These are phyloP conservation scores for Rhinichthys osculus DNA, from an alignment of 2,797 vertebrate species.

Conservation along the genomic window DNA sequence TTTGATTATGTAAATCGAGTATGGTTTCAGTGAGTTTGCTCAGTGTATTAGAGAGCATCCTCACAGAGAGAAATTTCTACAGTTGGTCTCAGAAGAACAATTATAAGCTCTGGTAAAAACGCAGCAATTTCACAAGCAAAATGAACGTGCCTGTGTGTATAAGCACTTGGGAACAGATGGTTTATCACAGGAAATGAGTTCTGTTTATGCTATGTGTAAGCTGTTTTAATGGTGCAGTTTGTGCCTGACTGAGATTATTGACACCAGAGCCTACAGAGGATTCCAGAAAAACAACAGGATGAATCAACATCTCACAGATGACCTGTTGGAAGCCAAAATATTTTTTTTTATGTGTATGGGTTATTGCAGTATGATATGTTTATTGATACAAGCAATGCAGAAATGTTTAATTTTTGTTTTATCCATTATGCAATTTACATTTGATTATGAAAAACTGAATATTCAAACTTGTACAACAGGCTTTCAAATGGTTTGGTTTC, in stretches of 20 bases:
- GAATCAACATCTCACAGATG: conserved; percentile 4
- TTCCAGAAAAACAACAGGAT: conserved; percentile 26
- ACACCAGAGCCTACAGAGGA: conserved; percentile 14
- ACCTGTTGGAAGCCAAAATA: neutral
- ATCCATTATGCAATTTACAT: conserved; percentile 9
- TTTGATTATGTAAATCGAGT: conserved; percentile 55
- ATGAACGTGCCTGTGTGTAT: conserved; percentile 22
- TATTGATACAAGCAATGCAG: neutral
- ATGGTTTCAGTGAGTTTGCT: conserved; percentile 47
- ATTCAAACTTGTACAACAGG: neutral
- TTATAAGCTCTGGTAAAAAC: conserved; percentile 57
- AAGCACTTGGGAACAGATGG: conserved; percentile 49
- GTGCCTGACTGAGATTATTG: conserved; percentile 47
- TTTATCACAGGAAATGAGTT: conserved; percentile 49
- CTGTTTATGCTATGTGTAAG: conserved; percentile 46
- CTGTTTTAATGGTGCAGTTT: conserved; percentile 56
- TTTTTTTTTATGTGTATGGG: neutral
- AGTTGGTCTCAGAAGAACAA: conserved; percentile 59
- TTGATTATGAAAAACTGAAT: neutral
- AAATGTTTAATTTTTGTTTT: neutral
- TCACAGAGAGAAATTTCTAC: conserved; percentile 36
- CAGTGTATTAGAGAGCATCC: conserved; percentile 43
- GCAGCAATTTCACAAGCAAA: conserved; percentile 47
- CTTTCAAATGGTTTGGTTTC: neutral
- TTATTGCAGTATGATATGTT: neutral